phyloP scores from a whole-genome alignment of 1,140 invertebrate genomes.

The Neodiprion fabricii region DNA sequence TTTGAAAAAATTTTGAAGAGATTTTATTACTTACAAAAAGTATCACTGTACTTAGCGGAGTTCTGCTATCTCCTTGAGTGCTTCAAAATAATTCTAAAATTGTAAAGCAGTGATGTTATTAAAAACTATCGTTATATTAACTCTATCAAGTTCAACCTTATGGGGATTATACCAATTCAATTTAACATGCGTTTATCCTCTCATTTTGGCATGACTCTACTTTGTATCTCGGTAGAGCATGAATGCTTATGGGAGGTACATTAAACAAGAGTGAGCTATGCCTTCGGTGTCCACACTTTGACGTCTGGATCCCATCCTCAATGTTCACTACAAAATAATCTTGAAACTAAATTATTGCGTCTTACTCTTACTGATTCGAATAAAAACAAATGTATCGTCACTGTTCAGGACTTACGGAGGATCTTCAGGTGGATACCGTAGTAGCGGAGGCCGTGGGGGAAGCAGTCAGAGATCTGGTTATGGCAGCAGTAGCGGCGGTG shows the following conservation, averaged over 20 bases:
- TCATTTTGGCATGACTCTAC: constrained; percentile 77
- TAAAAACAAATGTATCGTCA: neutral
- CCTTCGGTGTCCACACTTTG: constrained; percentile 77
- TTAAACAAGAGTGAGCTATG: constrained; percentile 64
- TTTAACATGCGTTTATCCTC: constrained; percentile 54
- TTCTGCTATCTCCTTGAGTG: too few relatives aligned
- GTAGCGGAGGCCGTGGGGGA: constrained; percentile 22
- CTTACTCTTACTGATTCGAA: too few relatives aligned
- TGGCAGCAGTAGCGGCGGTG: constrained; percentile 44
- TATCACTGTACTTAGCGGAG: too few relatives aligned
- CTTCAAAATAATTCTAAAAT: too few relatives aligned
- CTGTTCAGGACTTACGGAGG: constrained; percentile 51
- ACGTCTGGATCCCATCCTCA: constrained; percentile 75
- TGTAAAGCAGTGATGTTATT: too few relatives aligned
- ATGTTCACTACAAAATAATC: constrained; percentile 65
- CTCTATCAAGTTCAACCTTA: too few relatives aligned
- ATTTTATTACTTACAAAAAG: too few relatives aligned
- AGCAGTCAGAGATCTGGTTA: constrained; percentile 47
- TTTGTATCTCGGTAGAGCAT: constrained; percentile 67
- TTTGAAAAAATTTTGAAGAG: too few relatives aligned
- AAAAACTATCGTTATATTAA: too few relatives aligned
- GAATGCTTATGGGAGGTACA: constrained; percentile 77
- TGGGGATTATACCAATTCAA: neutral
- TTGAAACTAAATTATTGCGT: too few relatives aligned
- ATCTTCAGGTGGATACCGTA: constrained; percentile 45